Evolutionary conservation across 2,888 invertebrate species (phyloP).

Genomic region (Quadroppia sp.): DNA sequence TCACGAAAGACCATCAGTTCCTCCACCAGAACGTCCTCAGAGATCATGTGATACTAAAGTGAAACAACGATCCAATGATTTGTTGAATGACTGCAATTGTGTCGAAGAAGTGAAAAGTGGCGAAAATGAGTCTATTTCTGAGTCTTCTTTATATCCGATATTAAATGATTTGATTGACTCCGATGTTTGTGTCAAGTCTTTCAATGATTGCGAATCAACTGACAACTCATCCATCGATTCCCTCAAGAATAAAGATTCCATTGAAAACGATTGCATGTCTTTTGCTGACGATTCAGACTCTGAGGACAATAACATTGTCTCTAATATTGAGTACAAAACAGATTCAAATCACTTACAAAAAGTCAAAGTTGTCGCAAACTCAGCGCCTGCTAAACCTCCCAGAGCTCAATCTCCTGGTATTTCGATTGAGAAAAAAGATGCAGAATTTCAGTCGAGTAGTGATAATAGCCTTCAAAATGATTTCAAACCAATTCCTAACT

Average conservation of each 20-base stretch:
- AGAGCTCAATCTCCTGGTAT: slow-evolving; percentile 23
- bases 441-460: neutral
- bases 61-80: slow-evolving; percentile 27
- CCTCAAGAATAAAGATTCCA: neutral
- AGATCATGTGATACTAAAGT: slow-evolving; percentile 27
- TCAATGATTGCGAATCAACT: neutral
- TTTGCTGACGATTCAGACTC: slow-evolving; percentile 45
- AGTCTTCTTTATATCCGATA: slow-evolving; percentile 24
- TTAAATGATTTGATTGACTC: neutral
- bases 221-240: slow-evolving; percentile 20
- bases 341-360: neutral
- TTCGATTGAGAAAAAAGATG: neutral
- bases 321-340: slow-evolving; percentile 17
- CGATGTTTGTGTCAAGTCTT: neutral
- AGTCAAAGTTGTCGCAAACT: neutral
- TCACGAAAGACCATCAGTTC: slow-evolving; percentile 45
- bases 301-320: slow-evolving; percentile 36
- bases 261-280: slow-evolving; percentile 37
- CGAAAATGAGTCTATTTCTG: slow-evolving; percentile 7
- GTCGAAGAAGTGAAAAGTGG: neutral
- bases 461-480: neutral
- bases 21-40: slow-evolving; percentile 45
- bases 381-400: slow-evolving; percentile 15
- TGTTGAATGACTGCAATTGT: neutral
- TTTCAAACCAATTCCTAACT: neutral